Conservation (phyloP, 1,140 invertebrate species). For the Conus ventricosus region DNA sequence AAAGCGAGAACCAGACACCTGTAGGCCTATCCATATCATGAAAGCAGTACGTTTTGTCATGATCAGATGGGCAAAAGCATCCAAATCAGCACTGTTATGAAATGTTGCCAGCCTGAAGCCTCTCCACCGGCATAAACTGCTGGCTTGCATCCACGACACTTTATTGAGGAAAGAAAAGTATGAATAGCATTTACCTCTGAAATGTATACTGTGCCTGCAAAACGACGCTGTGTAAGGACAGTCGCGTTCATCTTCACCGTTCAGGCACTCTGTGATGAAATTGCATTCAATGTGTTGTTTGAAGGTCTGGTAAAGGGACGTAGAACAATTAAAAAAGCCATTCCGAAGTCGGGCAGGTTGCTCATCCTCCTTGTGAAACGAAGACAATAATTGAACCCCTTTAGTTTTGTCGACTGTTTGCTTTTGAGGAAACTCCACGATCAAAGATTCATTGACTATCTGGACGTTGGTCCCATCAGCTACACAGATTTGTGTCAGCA, state of each 20-base stretch:
- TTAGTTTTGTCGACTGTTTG: neutral
- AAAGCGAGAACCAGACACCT: neutral
- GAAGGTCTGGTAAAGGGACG: neutral
- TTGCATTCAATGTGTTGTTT: neutral
- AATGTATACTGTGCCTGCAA: neutral
- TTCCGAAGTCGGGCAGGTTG: neutral
- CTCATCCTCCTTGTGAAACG: neutral
- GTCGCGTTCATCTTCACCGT: neutral
- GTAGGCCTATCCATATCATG: neutral
- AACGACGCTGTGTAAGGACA: neutral
- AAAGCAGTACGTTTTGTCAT: neutral
- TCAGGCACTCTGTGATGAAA: neutral
- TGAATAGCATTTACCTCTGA: neutral
- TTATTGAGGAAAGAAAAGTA: neutral
- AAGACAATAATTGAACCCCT: neutral
- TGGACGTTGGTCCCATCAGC: neutral
- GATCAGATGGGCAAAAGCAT: neutral
- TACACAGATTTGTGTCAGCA: neutral
- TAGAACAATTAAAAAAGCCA: neutral
- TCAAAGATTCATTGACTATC: neutral
- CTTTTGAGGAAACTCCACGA: neutral
- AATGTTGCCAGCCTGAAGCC: neutral
- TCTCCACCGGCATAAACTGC: neutral
- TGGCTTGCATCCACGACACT: neutral
- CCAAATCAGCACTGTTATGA: slow-evolving; percentile 2